phyloP scores from a whole-genome alignment of 2,113 vertebrate genomes.

The Phrynocephalus versicolor region DNA sequence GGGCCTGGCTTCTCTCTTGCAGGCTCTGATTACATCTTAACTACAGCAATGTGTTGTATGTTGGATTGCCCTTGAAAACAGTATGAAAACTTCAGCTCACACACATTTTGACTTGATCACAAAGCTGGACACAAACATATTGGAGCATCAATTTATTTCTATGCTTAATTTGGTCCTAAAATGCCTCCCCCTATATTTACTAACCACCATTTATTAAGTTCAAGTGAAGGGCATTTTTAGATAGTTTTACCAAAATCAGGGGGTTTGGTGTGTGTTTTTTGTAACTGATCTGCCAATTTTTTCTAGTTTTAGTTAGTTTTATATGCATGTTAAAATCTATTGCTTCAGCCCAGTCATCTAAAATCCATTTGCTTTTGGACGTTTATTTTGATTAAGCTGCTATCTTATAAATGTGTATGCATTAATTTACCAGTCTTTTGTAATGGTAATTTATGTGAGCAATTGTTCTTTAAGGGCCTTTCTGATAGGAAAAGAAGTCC shows the following conservation, averaged over 20 bases:
- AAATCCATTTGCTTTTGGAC: not conserved
- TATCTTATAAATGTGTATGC: not conserved
- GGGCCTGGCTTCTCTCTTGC: not conserved
- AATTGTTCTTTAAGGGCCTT: not conserved
- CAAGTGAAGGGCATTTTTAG: no score
- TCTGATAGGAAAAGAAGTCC: no score
- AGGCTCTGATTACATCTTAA: not conserved
- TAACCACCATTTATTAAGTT: no score
- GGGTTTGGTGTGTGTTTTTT: no score
- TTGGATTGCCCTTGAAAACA: not conserved
- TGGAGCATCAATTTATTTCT: not conserved
- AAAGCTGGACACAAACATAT: not conserved
- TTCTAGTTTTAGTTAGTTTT: no score
- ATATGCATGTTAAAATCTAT: not conserved
- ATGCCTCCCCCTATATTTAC: no score
- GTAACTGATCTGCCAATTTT: no score
- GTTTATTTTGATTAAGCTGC: not conserved
- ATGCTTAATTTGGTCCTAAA: no score
- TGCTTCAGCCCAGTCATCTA: not conserved
- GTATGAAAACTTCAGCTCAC: not conserved
- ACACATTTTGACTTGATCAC: not conserved
- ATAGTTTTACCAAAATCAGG: no score
- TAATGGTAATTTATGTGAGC: not conserved
- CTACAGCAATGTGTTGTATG: not conserved
- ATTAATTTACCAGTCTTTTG: not conserved